Evolutionary conservation across 2,888 invertebrate species (phyloP).

Genomic region (Luperina testacea): DNA sequence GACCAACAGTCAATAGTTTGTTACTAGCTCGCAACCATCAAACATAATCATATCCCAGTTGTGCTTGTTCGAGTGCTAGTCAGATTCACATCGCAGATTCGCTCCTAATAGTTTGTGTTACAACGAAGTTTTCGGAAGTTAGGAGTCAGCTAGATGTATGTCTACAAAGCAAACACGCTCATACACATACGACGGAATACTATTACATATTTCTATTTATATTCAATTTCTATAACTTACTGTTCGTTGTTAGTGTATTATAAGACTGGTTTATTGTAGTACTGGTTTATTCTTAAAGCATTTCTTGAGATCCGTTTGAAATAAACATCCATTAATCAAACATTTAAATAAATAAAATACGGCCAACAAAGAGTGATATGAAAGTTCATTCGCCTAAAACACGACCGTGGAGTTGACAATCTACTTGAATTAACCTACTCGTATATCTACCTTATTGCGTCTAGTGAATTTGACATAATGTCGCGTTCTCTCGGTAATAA

Average conservation of each 20-base stretch:
- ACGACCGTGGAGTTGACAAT: neutral
- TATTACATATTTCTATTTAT: neutral
- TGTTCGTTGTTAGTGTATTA: neutral
- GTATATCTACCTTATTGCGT: neutral
- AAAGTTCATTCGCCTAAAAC: neutral
- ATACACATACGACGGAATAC: neutral
- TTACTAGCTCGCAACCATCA: constrained; percentile 24
- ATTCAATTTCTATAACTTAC: neutral
- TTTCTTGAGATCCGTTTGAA: neutral
- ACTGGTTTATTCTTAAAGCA: neutral
- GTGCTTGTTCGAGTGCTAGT: constrained; percentile 45
- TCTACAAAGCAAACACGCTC: neutral
- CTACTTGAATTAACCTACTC: neutral
- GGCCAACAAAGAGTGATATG: neutral
- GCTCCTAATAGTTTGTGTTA: constrained; percentile 44
- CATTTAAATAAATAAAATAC: neutral
- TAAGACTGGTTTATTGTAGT: neutral
- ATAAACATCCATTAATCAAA: neutral
- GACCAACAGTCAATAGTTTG: constrained; percentile 10
- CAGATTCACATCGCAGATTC: constrained; percentile 44
- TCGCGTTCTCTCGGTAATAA: neutral
- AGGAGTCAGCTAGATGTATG: constrained; percentile 44
- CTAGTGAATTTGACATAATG: neutral
- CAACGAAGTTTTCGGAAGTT: constrained; percentile 51
- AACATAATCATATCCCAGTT: constrained; percentile 49